Conservation (phyloP, 1,140 invertebrate species). For the Meteorus sp. region DNA sequence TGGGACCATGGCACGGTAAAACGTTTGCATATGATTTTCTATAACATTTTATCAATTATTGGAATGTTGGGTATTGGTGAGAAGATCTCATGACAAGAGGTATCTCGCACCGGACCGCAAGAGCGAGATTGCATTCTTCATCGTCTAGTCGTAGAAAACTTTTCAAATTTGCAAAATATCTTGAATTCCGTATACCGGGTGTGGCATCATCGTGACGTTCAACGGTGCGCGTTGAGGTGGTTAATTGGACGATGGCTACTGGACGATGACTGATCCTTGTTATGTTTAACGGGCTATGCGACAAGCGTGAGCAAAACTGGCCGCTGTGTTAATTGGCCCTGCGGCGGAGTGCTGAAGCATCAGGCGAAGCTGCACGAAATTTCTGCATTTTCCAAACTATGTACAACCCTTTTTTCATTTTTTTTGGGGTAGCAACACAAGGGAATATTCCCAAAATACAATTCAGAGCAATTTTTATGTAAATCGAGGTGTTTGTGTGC, state of each 20-base stretch:
- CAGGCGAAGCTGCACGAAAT: no score
- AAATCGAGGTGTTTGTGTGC: no score
- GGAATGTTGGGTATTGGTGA: background rate
- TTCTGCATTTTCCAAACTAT: no score
- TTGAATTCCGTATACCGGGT: background rate
- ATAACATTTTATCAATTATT: background rate
- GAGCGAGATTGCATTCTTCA: no score
- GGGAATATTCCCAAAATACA: no score
- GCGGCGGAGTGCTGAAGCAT: background rate
- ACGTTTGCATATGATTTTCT: background rate
- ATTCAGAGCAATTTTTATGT: no score
- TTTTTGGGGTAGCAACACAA: no score
- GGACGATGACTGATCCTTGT: constrained; percentile 29
- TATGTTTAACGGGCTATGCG: constrained; percentile 21
- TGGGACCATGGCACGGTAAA: constrained; percentile 65
- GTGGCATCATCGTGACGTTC: constrained; percentile 14
- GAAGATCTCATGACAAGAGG: background rate
- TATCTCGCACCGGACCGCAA: no score
- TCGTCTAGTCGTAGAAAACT: no score
- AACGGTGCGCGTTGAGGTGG: constrained; percentile 26
- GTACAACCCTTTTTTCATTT: background rate
- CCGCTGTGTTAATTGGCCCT: constrained; percentile 13
- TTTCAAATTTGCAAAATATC: background rate
- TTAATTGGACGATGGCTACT: constrained; percentile 23
- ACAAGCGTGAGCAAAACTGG: constrained; percentile 14